Base-by-base conservation (phyloP, 2,888 invertebrate species). In the Lamellibrachia columna region DNA sequence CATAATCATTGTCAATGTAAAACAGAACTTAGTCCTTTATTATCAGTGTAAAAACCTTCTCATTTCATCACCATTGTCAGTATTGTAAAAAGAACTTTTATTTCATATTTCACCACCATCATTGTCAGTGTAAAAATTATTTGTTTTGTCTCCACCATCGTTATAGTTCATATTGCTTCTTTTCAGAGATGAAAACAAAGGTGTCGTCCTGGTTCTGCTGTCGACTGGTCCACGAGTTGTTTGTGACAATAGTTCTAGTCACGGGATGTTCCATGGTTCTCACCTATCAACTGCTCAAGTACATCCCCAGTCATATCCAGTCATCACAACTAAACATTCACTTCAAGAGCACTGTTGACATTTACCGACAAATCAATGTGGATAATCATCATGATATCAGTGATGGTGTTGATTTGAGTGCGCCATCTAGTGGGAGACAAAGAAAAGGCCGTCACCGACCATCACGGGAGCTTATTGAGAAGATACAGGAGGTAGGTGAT, bases 221-320 rank as follows among this genome's bases (percentile, higher is more conserved):
- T 75, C 75, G 75, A 22, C 75, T 75, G 75, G 75, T 75, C 1
- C 75, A 75, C 22, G 75, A 75, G 75, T n/a, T 75, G 75, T 75
- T 75, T 22, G 22, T 75, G 75, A 75, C 75, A n/a, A 75, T 75
- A 75, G 1, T 75, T 22, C 75, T 75, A 6, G 75, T 75, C 4
- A 15, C 75, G 2, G 75, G 75, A 3, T 75, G 75, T 75, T 75
- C 75, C 75, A 75, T 75, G 75, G 22, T 75, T 22, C 75, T 75
- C 75, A 75, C 75, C 75, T 75, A 75, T n/a, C 75, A 75, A 15
- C 75, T 75, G 75, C 75, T 75, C 75, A 75, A 75, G 75, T 75
- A 75, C 6, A 75, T 75, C 22, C 75, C 75, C 4, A 75, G 75
- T 75, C 75, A 75, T n/a, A 75, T 75, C n/a, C 75, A 75, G 22